Evolutionary conservation across 2,888 invertebrate genomes (phyloP).

Genomic region (Erynnis tages): DNA sequence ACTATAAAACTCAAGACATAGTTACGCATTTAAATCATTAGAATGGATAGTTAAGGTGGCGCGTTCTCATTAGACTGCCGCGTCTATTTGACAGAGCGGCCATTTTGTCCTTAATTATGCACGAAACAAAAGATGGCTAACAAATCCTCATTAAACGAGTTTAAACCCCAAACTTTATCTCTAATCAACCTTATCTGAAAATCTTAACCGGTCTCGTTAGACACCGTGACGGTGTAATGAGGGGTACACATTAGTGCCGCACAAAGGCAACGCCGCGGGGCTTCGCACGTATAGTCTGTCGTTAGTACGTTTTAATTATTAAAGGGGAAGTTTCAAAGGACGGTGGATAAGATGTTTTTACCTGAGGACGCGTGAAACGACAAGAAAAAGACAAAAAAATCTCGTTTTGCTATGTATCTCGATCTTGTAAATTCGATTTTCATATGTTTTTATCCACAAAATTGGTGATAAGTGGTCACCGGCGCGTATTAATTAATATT

Average conservation of each 20-base stretch:
- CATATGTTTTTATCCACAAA: too few species aligned
- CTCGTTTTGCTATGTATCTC: too few species aligned
- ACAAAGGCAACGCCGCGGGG: slow-evolving; percentile 50
- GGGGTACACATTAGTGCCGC: slow-evolving; percentile 39
- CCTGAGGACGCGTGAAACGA: not conserved
- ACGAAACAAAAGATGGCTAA: not conserved
- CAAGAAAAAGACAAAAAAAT: too few species aligned
- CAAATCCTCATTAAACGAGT: slow-evolving; percentile 10
- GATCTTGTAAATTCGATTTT: too few species aligned
- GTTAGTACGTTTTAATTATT: slow-evolving; percentile 46
- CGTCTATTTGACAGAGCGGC: too few species aligned
- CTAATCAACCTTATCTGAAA: slow-evolving; percentile 14
- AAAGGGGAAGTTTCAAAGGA: slow-evolving; percentile 29
- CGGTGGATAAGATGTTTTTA: slow-evolving; percentile 6
- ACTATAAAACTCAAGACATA: too few species aligned
- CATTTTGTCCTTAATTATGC: not conserved
- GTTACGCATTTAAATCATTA: too few species aligned
- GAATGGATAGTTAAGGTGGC: too few species aligned
- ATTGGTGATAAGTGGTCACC: too few species aligned
- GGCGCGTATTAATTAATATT: too few species aligned
- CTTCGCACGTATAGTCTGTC: slow-evolving; percentile 41
- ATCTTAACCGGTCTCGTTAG: slow-evolving; percentile 16
- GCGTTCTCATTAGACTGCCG: too few species aligned
- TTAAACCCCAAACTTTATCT: slow-evolving; percentile 5
- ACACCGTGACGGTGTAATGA: slow-evolving; percentile 13